Percentiles rank a stretch among this genome's conserved stretches.
Evolutionary conservation across 2,888 invertebrate species (phyloP).

Genomic region (Leuctra nigra): DNA sequence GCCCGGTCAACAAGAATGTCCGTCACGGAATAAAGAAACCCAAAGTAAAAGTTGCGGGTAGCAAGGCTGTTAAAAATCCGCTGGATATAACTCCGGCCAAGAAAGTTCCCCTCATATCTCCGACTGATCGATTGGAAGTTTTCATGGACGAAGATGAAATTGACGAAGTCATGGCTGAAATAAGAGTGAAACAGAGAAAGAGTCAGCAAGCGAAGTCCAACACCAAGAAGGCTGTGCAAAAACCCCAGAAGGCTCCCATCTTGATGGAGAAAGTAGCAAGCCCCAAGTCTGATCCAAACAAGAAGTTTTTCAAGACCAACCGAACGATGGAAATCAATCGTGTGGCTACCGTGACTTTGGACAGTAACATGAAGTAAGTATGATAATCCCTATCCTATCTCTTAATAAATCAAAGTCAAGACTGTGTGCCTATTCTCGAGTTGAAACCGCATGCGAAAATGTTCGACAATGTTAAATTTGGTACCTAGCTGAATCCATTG

Average conservation of each 20-base stretch:
- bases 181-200: too few species aligned
- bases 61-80: slow-evolving; percentile 32
- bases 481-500: too few species aligned
- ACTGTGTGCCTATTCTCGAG: too few species aligned
- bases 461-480: too few species aligned
- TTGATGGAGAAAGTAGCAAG: slow-evolving; percentile 23
- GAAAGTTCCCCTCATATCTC: slow-evolving; percentile 36
- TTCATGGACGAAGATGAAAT: background rate
- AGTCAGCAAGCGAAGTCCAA: too few species aligned
- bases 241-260: slow-evolving; percentile 37
- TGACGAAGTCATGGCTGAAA: background rate
- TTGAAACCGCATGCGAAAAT: too few species aligned
- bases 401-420: too few species aligned
- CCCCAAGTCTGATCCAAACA: slow-evolving; percentile 33
- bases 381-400: too few species aligned
- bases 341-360: slow-evolving; percentile 38
- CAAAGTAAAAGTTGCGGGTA: slow-evolving; percentile 41
- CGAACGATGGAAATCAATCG: slow-evolving; percentile 33
- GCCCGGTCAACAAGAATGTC: slow-evolving; percentile 37
- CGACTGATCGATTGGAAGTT: slow-evolving; percentile 18
- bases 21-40: slow-evolving; percentile 56
- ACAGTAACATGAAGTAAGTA: slow-evolving; percentile 37
- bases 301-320: slow-evolving; percentile 44
- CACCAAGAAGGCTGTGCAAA: slow-evolving; percentile 32
- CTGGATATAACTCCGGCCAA: slow-evolving; percentile 28